phyloP scores from a whole-genome alignment of 1,140 invertebrate species.

The Drosophila cardini region DNA sequence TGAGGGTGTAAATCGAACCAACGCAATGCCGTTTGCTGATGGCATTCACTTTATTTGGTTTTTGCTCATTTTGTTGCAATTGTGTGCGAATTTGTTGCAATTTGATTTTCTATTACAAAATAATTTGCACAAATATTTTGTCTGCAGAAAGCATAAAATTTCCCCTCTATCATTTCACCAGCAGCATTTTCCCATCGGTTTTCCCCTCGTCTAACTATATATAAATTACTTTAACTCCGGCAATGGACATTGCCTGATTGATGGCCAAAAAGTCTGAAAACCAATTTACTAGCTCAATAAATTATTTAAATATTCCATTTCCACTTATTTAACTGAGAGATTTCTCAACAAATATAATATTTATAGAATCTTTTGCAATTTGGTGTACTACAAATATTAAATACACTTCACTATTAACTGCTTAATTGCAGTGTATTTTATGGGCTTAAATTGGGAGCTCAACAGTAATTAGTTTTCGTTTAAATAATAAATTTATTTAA shows the following conservation, averaged over 20 bases:
- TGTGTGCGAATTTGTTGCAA: conserved; percentile 81
- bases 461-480: not conserved
- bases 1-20: conserved; percentile 63
- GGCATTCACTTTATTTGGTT: conserved; percentile 72
- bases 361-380: not conserved
- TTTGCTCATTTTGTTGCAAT: conserved; percentile 72
- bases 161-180: not conserved
- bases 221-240: not conserved
- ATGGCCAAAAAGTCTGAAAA: conserved; percentile 15
- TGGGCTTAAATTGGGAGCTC: too few species aligned
- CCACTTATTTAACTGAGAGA: conserved; percentile 15
- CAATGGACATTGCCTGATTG: conserved; percentile 19
- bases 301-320: conserved; percentile 26
- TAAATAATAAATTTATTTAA: not conserved
- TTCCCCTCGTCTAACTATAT: too few species aligned
- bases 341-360: conserved; percentile 1
- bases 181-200: not conserved
- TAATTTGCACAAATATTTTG: conserved; percentile 68
- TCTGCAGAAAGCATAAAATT: conserved; percentile 9
- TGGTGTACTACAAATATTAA: not conserved
- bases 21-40: conserved; percentile 72
- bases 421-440: too few species aligned
- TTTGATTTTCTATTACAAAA: conserved; percentile 80
- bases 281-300: conserved; percentile 17
- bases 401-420: not conserved